Evolutionary conservation across 2,888 invertebrate genomes (phyloP), one percentile per base, ranked within the genome.

Genomic region (Cephus rjabovi): DNA sequence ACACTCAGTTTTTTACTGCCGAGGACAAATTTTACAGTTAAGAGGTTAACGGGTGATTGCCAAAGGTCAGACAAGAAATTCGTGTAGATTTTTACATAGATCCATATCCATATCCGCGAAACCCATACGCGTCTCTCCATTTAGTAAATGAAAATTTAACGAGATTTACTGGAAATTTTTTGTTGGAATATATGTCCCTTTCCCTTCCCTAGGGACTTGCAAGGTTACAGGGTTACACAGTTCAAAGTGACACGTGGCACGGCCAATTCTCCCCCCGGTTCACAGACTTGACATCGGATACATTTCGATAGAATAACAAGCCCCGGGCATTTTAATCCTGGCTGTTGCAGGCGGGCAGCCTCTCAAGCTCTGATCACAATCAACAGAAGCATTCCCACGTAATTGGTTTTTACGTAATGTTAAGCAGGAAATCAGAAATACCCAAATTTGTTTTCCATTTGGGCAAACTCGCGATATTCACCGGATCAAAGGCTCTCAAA

Each of bases 331-430:
- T 83, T 81, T 81, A 83, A 85, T 84, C 77, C 79, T 82, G 83
- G 80, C 83, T 70, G 78, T 75, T 35, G 73, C 74, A 31, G 30
- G 76, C 34, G 76, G 75, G 31, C 73, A 73, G 71, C 76, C 76
- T 77, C 70, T 79, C 76, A 74, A 82, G 82, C 79, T 79, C 83
- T 81, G 86, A 87, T 89, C 84, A 85, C 87, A 87, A 89, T 89
- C 89, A 86, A 87, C 89, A 88, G 86, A 89, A 79, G 86, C 88
- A 90, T 90, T 90, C 90, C 85, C 86, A 82, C 83, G 89, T 90
- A 90, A 91, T 91, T 91, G 89, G 87, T 90, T 91, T 91, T 91
- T 89, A 88, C 88, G 88, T 88, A 89, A 90, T 90, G 89, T 84
- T 89, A 89, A 90, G 84, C 86, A 86, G 80, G 80, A 80, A 79